Base-by-base conservation (phyloP, 2,797 vertebrate species). In the Danio tinwini region DNA sequence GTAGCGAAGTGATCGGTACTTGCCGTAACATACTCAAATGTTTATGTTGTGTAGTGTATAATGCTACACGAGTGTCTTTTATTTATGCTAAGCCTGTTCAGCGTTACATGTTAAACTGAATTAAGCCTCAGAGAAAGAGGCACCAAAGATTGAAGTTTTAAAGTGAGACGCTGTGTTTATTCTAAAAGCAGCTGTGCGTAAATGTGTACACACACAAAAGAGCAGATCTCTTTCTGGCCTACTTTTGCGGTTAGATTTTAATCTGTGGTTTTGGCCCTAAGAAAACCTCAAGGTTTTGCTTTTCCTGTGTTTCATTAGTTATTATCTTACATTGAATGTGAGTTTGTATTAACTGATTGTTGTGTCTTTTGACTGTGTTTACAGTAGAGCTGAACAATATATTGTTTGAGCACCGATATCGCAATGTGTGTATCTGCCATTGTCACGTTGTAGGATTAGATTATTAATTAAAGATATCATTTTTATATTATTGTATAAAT, bases 251-350 rank as follows among this genome's bases (percentile, higher is more conserved):
- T 90, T 84, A 91, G 91, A 93, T 93, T 90, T 88, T 84, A 89
- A 93, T 93, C 91, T 90, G 90, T 55, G 88, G 90, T 89, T 93
- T 93, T 91, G 91, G 92, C 90, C 86, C 79, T 1, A 64, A 73
- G 84, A 83, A 88, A 81, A 83, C 80, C 85, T 84, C 69, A 76
- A 61, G 74, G 84, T 86, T 85, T 71, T 74, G 40, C 21, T 37
- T 59, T 78, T 56, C 49, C 76, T 76, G 69, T 45, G 53, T 89
- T 88, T 87, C 82, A 42, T 8, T 44, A 71, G 69, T 73, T 56
- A 72, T 84, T 88, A 82, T 84, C 68, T 81, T 86, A 89, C 78
- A 81, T 88, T n/a, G 39, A 74, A 56, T 58, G 8, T 14, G 39
- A 44, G 75, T 82, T 76, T 67, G 61, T n/a, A 71, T 71, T 74